These are phyloP conservation scores for Calameuta pallipes DNA, from an alignment of 2,888 invertebrate species.

Conservation along the genomic window DNA sequence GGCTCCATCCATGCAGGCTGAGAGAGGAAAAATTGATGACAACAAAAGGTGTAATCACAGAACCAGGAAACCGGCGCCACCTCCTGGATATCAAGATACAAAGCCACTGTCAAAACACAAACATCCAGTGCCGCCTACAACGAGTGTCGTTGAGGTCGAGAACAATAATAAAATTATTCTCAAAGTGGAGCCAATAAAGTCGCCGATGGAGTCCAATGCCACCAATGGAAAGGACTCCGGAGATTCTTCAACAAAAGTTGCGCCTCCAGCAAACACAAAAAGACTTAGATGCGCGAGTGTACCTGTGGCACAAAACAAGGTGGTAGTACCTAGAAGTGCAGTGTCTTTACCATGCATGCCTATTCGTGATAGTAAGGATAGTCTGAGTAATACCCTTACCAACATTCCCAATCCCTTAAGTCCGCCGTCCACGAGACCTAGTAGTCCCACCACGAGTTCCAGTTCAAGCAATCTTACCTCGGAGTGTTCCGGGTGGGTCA, in stretches of 20 bases:
- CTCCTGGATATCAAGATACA: constrained; percentile 48
- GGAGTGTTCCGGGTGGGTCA: constrained; percentile 91
- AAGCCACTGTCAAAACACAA: constrained; percentile 41
- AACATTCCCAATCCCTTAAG: constrained; percentile 54
- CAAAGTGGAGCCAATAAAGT: constrained; percentile 46
- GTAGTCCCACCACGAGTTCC: constrained; percentile 68
- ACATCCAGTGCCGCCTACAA: constrained; percentile 26
- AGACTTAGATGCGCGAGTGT: constrained; percentile 62
- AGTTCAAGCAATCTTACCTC: constrained; percentile 76
- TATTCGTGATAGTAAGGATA: constrained; percentile 58
- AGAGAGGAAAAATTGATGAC: constrained; percentile 38
- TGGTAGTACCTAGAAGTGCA: constrained; percentile 60
- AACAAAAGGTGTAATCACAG: constrained; percentile 41
- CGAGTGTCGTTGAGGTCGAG: constrained; percentile 51
- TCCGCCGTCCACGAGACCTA: constrained; percentile 55
- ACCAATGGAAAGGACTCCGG: constrained; percentile 42
- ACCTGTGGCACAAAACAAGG: constrained; percentile 59
- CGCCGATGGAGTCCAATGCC: constrained; percentile 35
- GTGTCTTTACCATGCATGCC: constrained; percentile 64
- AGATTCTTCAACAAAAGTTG: constrained; percentile 23
- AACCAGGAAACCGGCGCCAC: constrained; percentile 43
- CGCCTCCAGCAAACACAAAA: constrained; percentile 43
- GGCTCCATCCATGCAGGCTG: constrained; percentile 54
- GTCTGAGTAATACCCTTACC: constrained; percentile 49
- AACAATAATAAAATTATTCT: constrained; percentile 53